Evolutionary conservation across 2,888 invertebrate genomes (phyloP).

Genomic region (Rotaria magnacalcarata): DNA sequence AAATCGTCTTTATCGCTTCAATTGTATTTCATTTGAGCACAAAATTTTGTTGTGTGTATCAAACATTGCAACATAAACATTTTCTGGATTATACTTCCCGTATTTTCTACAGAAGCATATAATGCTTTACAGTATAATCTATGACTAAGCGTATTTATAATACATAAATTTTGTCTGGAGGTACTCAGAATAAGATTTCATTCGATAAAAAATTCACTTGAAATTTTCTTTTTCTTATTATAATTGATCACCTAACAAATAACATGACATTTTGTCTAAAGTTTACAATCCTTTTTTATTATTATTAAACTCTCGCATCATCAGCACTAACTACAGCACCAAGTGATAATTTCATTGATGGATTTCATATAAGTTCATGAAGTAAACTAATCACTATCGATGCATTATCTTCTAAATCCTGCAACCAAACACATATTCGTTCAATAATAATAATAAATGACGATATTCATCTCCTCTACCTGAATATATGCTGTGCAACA

Average conservation of each 20-base stretch:
- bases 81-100: no score
- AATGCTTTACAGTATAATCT: no score
- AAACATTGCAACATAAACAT: no score
- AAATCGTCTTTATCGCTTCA: no score
- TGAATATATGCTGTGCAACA: slow-evolving; percentile 1
- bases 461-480: background rate
- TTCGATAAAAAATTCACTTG: background rate
- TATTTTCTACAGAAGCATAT: no score
- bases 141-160: background rate
- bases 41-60: no score
- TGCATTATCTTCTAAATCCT: background rate
- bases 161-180: background rate
- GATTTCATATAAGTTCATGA: background rate
- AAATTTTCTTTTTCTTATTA: no score
- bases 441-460: background rate
- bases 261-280: no score
- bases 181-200: background rate
- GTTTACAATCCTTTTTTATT: background rate
- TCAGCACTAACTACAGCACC: background rate
- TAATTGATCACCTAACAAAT: no score
- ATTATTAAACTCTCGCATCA: background rate
- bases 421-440: background rate
- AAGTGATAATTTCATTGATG: background rate
- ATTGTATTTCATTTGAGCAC: no score
- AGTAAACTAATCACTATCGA: background rate